phyloP scores from a whole-genome alignment of 2,113 vertebrate genomes.

The Eleginops maclovinus region DNA sequence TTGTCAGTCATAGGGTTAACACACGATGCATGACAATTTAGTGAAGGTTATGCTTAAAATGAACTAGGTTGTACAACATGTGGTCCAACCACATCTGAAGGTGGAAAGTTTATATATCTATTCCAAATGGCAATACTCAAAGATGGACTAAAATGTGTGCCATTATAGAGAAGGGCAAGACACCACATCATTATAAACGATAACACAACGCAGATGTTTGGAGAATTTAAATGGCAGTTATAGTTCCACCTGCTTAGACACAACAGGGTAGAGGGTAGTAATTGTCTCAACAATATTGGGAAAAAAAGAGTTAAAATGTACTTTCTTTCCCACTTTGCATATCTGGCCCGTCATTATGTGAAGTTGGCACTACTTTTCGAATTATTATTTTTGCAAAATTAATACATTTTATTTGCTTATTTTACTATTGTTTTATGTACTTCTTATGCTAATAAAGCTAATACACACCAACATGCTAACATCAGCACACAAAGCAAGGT shows the following conservation, averaged over 20 bases:
- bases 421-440: not conserved
- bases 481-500: conserved; percentile 19
- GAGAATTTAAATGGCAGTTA: not conserved
- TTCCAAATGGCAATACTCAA: not conserved
- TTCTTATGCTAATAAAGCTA: too few relatives aligned
- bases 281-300: not conserved
- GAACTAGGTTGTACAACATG: not conserved
- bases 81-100: not conserved
- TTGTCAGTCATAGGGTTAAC: not conserved
- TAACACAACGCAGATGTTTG: not conserved
- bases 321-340: not conserved
- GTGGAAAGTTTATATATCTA: not conserved
- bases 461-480: not conserved
- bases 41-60: not conserved
- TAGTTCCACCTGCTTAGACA: not conserved
- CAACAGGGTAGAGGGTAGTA: not conserved
- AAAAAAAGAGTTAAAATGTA: not conserved
- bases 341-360: not conserved
- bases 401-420: not conserved
- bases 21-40: too few relatives aligned
- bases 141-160: not conserved
- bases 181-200: not conserved
- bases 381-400: not conserved
- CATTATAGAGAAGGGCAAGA: too few relatives aligned
- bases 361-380: too few relatives aligned